Base-by-base conservation (phyloP, 2,888 invertebrate species). In the Baronia brevicornis region DNA sequence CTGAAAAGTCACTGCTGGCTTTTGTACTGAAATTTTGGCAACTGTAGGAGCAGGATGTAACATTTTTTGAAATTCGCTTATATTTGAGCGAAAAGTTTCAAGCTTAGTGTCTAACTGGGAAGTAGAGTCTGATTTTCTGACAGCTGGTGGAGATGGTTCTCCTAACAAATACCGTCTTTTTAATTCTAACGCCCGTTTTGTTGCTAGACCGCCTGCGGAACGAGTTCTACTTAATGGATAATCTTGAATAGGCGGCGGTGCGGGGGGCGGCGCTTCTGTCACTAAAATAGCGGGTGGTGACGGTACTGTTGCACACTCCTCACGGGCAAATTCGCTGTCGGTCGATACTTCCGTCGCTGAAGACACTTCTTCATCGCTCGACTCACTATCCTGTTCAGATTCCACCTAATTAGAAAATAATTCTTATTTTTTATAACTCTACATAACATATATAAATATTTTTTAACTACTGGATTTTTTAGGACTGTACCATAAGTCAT, bases 291-390 rank as follows among this genome's bases (percentile, higher is more conserved):
- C 89, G 5, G 94, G 95, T 12, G 91, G 88, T 43, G 91, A 89
- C 30, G 90, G 88, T 1, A 89, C 89, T 10, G 91, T 91, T 1
- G 87, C 88, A 21, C 82, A 71, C 32, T 91, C 91, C 57, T 95
- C 94, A 43, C 93, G 91, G 44, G 94, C 95, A 60, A 96, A 95
- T 77, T 96, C 95, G 12, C 95, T 95, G 77, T 96, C 95, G 0
- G 95, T 95, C 26, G 95, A 95, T 51, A 95, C 95, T 84, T 95
- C 95, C 1, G 95, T 95, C 2, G 94, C 95, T 4, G 94, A 95
- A 53, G 95, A 95, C 47, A 91, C 90, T 46, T 90, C 89, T 54
- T 89, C 89, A 50, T 91, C 91, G 45, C 90, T 88, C 39, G 91
- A 88, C 53, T 90, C 88, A 48, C 89, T 88, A 42, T 78, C 78